Base-by-base conservation (phyloP, 1,140 invertebrate species). In the Chelonus insularis region DNA sequence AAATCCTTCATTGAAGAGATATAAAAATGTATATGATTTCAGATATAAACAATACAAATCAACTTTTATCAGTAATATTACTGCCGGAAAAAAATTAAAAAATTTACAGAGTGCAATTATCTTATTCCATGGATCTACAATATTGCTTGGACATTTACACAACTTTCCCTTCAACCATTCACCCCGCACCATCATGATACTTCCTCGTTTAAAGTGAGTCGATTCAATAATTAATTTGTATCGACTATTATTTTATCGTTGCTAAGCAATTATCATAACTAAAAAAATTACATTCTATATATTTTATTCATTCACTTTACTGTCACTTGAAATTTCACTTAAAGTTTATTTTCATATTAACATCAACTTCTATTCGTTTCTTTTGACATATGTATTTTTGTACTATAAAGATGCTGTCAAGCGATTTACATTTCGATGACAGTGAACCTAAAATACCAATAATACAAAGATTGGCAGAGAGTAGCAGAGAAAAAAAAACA, bases 201-300 rank as follows among this genome's bases (percentile, higher is more conserved):
- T 41, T 25, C 57, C 25, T 18, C 12, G 12, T 18, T 43, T 34
- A 51, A 43, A 52, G 32, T 45, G 58, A 34, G 16, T 62, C 67
- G 61, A 70, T 71, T 79, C 73, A 78, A 77, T 79, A 77, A 78
- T 77, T 78, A 79, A 77, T 77, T 73, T 67, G 37, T 47, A 76
- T 76, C 64, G 71, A 64, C 63, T 50, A 29, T 37, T 34, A 25
- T 57, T 57, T 47, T 62, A 62, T 60, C 51, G 36, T 62, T 39
- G 51, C 60, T 29, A 56, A 18, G 41, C 52, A 48, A 58, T 58
- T 58, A 58, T 58, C 56, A 11, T 29, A 18, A 16, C 25, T 36
- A 59, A 59, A 59, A 4, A 48, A 18, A 59, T 45, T 45, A 4
- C 18, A 45, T 45, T 45, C 18, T 21, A 2, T 41, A 4, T 16